Evolutionary conservation across 2,113 vertebrate species (phyloP).

Genomic region (Neolamprologus caudopunctatus): DNA sequence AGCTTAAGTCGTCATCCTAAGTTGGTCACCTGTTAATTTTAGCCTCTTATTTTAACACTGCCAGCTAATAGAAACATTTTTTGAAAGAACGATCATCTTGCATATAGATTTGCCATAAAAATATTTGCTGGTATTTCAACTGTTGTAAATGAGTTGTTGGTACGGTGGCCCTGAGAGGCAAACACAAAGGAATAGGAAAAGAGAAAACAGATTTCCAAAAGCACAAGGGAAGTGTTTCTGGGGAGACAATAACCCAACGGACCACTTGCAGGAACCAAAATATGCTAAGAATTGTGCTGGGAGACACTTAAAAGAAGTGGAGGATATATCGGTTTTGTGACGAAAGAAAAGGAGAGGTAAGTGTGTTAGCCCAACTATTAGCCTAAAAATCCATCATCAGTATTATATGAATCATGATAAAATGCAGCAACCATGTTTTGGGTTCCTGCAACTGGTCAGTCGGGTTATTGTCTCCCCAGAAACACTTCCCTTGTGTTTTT

Average conservation of each 20-base stretch:
- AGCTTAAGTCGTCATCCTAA: background rate
- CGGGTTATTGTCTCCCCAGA: fast-evolving
- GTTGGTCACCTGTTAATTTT: background rate
- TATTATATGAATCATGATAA: background rate
- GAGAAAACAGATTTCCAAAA: background rate
- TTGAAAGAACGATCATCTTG: fast-evolving
- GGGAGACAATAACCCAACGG: background rate
- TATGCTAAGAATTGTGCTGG: fast-evolving
- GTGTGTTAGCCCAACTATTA: background rate
- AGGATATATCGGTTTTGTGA: fast-evolving
- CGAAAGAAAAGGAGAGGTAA: fast-evolving
- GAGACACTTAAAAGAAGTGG: background rate
- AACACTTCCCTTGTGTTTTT: background rate
- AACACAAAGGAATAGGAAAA: fast-evolving
- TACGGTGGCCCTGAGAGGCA: background rate
- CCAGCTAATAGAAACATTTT: background rate
- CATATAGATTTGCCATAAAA: background rate
- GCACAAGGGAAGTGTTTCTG: background rate
- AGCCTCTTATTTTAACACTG: background rate
- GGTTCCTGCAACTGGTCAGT: background rate
- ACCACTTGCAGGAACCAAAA: background rate
- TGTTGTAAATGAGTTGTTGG: background rate
- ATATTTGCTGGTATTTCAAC: background rate
- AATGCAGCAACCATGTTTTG: background rate
- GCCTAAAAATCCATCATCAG: background rate